phyloP scores from a whole-genome alignment of 2,113 vertebrate genomes.

The Delphinapterus leucas region DNA sequence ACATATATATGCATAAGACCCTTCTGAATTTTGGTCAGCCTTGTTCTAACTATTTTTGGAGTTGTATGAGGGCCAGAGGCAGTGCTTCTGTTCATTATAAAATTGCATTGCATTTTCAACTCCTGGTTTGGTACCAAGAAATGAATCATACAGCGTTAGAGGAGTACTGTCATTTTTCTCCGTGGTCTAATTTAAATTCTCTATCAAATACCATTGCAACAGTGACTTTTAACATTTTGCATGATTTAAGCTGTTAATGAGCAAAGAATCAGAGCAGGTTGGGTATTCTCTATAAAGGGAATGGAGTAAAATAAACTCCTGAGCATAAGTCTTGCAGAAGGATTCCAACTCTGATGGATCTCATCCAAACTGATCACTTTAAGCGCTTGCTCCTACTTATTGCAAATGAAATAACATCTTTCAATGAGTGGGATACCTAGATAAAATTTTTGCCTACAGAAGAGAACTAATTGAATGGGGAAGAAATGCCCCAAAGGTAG shows the following conservation, averaged over 20 bases:
- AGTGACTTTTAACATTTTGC: conserved; percentile 56
- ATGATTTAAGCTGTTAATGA: conserved; percentile 68
- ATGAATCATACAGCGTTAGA: conserved; percentile 53
- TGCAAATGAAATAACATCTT: conserved; percentile 33
- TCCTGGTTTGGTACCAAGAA: conserved; percentile 55
- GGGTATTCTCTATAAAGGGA: conserved; percentile 11
- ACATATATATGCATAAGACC: neutral
- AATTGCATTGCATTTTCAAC: conserved; percentile 50
- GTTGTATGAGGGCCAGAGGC: neutral
- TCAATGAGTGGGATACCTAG: neutral
- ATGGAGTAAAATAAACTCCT: neutral
- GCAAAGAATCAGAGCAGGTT: conserved; percentile 22
- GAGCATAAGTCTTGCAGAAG: neutral
- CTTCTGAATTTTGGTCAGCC: conserved; percentile 26
- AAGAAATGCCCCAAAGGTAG: neutral
- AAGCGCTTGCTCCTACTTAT: neutral
- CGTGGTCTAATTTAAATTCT: conserved; percentile 66
- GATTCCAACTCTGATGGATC: neutral
- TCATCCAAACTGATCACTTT: neutral
- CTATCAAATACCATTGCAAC: conserved; percentile 57
- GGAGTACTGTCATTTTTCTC: conserved; percentile 58
- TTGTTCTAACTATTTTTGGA: conserved; percentile 31
- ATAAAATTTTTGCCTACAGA: neutral
- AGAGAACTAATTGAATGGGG: conserved; percentile 10
- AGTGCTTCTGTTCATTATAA: conserved; percentile 40